phyloP scores from a whole-genome alignment of 2,113 vertebrate genomes.

The Microcebus murinus region DNA sequence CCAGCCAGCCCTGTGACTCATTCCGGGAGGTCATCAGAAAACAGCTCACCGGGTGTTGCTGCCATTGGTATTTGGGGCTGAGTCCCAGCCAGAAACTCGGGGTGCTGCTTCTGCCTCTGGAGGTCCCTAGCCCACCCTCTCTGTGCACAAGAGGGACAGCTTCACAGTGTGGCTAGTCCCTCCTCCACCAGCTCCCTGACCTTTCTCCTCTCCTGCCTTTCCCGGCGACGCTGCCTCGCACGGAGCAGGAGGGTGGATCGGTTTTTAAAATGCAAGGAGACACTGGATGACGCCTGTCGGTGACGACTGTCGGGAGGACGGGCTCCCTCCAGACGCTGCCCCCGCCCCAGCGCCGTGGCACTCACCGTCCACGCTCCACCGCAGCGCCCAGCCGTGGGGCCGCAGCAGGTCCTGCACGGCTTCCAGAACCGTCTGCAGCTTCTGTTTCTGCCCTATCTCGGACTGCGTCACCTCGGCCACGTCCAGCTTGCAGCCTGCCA shows the following conservation, averaged over 20 bases:
- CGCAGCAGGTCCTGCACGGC: constrained; percentile 92
- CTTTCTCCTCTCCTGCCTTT: neutral
- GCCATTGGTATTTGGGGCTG: accelerated
- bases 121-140: neutral
- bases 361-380: constrained; percentile 97
- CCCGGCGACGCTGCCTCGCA: neutral
- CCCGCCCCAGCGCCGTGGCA: accelerated
- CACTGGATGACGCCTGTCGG: accelerated
- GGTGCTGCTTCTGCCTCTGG: neutral
- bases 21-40: accelerated
- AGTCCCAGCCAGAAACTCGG: neutral
- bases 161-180: accelerated
- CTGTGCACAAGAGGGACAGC: accelerated
- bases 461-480: constrained; percentile 98
- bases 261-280: accelerated
- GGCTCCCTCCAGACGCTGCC: neutral
- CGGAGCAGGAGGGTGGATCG: accelerated
- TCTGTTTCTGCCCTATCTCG: constrained; percentile 97
- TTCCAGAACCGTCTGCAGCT: constrained; percentile 95
- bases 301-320: accelerated
- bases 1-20: accelerated
- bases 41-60: too few relatives aligned
- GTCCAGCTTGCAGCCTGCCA: constrained; percentile 92
- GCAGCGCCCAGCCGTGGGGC: constrained; percentile 92
- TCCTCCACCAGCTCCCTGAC: neutral